Evolutionary conservation across 2,888 invertebrate genomes (phyloP), one percentile per base, ranked within the genome.

Genomic region (Lasioglossum pauxillum): DNA sequence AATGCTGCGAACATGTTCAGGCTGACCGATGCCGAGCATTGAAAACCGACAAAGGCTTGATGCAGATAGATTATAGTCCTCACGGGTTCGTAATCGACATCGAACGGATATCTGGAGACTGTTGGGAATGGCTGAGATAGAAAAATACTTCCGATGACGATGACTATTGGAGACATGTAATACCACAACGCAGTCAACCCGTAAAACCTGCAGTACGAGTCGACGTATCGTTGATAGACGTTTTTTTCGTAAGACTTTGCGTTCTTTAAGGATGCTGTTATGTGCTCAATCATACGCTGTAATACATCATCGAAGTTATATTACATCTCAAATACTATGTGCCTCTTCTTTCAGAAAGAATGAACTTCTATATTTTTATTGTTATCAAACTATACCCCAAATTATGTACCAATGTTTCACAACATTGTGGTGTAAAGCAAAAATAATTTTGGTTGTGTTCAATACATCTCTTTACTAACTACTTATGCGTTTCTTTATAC

Each of bases 101-200:
- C 19, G 31, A 81, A 81, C 0, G 80, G 80, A 35, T 81, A 81
- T 35, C 71, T 57, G 2, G 69, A 41, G 4, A 23, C 2, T 0
- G 41, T 23, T 5, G 53, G 71, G 16, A 78, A 71, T 1, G 78
- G 38, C n/a, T 71, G 78, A 1, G 27, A 8, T 5, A 78, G 10
- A 0, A 78, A 53, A 12, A n/a, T 0, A 12, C 14, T 27, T 27
- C 27, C 60, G 0, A 60, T 1, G 5, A 60, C 0, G 27, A 60
- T 1, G 14, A 27, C 27, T 0, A 60, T 1, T 60, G 27, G 5
- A 0, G 1, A 1, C 1, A 14, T 3, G n/a, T 27, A 60, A 60
- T 27, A 27, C 60, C 60, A 60, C 1, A 60, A 12, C 12, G 27
- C 27, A 1, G 60, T 5, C 60, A 27, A 1, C 5, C 27, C 60